Base-by-base conservation (phyloP, 2,113 vertebrate species). In the Echinops telfairi region DNA sequence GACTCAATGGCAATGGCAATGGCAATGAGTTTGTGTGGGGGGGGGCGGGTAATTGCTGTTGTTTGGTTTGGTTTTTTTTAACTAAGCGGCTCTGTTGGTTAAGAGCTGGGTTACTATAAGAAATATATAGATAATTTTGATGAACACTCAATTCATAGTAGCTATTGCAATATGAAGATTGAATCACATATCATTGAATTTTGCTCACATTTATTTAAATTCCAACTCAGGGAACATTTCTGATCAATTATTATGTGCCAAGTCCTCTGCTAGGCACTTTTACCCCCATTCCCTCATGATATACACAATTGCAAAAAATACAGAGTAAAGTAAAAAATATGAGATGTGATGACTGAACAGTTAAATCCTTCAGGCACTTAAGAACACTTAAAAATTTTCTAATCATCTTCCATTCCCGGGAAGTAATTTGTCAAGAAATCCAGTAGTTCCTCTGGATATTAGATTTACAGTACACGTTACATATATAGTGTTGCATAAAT, bases 181-280 rank as follows among this genome's bases (percentile, higher is more conserved):
- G 47, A 53, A 53, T 53, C 47, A 53, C 12, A 14, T 11, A 53
- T 53, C 47, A 53, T 53, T 53, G 47, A 53, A 53, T 53, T 53
- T 14, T 53, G 40, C 36, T 12, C 25, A 23, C 5, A 53, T 53
- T 68, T 73, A 40, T 83, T 91, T 89, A 38, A 57, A 84, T 78
- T 92, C 60, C 87, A 91, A 81, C 53, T 75, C 17, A 76, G 68
- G 9, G 87, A 87, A 82, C 19, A 78, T 78, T 91, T 62, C 66
- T 62, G 20, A 85, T 62, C 14, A 78, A 82, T 82, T 68, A 84
- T 20, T 16, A 19, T 43, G 15, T n/a, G 23, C 3, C 9, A 7
- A 27, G 6, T 25, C 62, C 58, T 92, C 62, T 81, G 23, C 20
- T 40, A 85, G 33, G 19, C 53, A 9, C 33, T 91, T 83, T 83